These are phyloP conservation scores for Pyrgus malvae DNA, from an alignment of 2,888 invertebrate species.

Conservation along the genomic window DNA sequence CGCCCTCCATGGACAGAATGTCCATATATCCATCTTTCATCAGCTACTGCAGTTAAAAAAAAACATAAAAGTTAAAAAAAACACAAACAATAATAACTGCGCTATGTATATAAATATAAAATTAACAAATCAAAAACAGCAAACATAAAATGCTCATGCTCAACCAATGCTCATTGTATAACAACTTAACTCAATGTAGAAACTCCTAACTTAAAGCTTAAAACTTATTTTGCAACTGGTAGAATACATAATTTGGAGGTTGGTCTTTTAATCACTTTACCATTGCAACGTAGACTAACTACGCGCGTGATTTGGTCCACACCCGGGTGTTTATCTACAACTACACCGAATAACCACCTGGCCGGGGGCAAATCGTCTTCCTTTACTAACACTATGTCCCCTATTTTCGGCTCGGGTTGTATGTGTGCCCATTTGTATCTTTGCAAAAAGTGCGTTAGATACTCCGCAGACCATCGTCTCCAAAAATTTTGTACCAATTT, in stretches of 20 bases:
- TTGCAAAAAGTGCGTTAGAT: not conserved
- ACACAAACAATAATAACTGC: not conserved
- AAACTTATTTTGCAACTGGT: not conserved
- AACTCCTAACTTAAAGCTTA: too few species aligned
- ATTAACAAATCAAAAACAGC: too few species aligned
- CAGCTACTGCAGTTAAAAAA: too few species aligned
- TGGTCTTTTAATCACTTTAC: not conserved
- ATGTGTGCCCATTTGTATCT: conserved; percentile 2
- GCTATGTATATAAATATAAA: not conserved
- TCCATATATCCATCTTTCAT: too few species aligned
- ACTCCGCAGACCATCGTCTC: conserved; percentile 1
- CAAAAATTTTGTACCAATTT: conserved; percentile 1
- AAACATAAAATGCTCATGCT: too few species aligned
- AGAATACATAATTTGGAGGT: not conserved
- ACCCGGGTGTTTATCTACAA: not conserved
- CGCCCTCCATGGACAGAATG: conserved; percentile 16
- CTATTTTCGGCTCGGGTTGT: not conserved
- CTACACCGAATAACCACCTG: conserved; percentile 1
- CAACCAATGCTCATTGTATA: too few species aligned
- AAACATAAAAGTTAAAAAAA: not conserved
- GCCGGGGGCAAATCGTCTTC: conserved; percentile 10
- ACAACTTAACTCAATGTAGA: too few species aligned
- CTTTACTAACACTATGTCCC: conserved; percentile 6
- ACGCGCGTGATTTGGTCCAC: conserved; percentile 8
- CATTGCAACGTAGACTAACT: not conserved